Base-by-base conservation (phyloP, 2,888 invertebrate genomes). In the Amorpha juglandis region DNA sequence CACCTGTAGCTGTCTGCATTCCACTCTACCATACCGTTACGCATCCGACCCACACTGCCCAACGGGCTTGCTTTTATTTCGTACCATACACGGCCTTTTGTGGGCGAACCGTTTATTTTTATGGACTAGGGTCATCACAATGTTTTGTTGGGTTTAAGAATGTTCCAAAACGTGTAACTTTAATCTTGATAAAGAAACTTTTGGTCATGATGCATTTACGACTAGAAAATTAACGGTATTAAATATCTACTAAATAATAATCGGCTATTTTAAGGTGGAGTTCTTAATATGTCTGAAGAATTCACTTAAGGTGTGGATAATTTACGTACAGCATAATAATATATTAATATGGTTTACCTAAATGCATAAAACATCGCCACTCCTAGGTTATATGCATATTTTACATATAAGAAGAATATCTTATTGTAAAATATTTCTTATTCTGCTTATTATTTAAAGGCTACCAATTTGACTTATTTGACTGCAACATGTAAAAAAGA, bases 1-100 rank as follows among this genome's bases (percentile, higher is more conserved):
- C 77, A 78, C 79, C 79, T 78, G 79, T 74, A 71, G 66, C 70
- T 67, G 66, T 67, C 74, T 73, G 75, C 81, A 80, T 81, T 79
- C 80, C 77, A 62, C 64, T 50, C 19, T 16, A 19, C 16, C 63
- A 71, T 77, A 71, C 81, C 80, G 81, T 80, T 81, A 79, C 67
- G 62, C 67, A 63, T 58, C 64, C 53, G 45, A 53, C 51, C 53
- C 53, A 64, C 53, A 64, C 64, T 19, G 47, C 64, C 48, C 58
- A 38, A 35, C 64, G 33, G 35, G 47, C 35, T 6, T 58, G 64
- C 33, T 38, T 65, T 35, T 58, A 65, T 65, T 53, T 58, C 42
- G 42, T 58, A 58, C 58, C n/a, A 35, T 38, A 42, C 58, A 19
- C 42, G 58, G 38, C 58, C 42, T 58, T 58, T 58, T 42, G 58